Conservation (phyloP, 2,888 invertebrate species). For the Malthinus seriepunctatus region DNA sequence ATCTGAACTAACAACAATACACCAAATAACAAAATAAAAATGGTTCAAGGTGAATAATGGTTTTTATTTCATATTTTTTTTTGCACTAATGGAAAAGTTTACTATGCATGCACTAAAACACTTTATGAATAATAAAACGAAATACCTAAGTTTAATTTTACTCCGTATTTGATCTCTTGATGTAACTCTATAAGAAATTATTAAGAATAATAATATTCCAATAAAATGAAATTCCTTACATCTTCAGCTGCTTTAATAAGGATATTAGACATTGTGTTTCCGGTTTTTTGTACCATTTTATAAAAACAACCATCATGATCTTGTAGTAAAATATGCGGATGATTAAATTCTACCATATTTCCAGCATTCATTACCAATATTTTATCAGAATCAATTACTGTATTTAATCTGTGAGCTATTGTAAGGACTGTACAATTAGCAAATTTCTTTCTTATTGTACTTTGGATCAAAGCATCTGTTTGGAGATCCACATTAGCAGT, state of each 20-base stretch:
- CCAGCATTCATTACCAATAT: conserved; percentile 78
- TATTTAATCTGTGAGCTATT: conserved; percentile 78
- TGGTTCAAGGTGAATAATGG: too few relatives aligned
- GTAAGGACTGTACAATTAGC: conserved; percentile 74
- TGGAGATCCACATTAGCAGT: conserved; percentile 67
- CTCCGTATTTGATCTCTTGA: too few relatives aligned
- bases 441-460: conserved; percentile 72
- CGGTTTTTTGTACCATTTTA: conserved; percentile 9
- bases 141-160: too few relatives aligned
- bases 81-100: too few relatives aligned
- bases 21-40: too few relatives aligned
- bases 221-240: neutral
- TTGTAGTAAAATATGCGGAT: conserved; percentile 67
- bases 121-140: too few relatives aligned
- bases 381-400: conserved; percentile 80
- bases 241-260: conserved; percentile 2
- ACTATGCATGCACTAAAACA: too few relatives aligned
- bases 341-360: conserved; percentile 70
- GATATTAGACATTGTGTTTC: neutral
- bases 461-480: conserved; percentile 75
- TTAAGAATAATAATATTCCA: too few relatives aligned
- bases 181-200: too few relatives aligned
- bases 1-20: too few relatives aligned
- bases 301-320: conserved; percentile 46
- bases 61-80: too few relatives aligned